Evolutionary conservation across 1,140 invertebrate species (phyloP), one percentile per base, ranked within the genome.

Genomic region (Brachionus angularis): DNA sequence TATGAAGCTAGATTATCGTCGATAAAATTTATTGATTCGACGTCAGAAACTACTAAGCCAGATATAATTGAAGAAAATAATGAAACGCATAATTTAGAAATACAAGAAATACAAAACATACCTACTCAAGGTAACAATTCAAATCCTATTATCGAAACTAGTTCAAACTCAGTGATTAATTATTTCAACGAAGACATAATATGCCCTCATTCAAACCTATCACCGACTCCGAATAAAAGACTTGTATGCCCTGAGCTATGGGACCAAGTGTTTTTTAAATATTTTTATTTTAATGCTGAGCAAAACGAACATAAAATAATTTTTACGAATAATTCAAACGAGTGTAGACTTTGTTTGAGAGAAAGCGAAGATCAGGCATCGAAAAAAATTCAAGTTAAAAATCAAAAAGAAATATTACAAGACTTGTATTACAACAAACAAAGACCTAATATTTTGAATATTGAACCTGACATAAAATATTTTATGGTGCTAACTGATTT

Each of bases 1-100:
- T 72, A 77, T 2, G 55, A 74, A 31, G 46, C 72, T 39, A 27
- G 34, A 25, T 36, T 58, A 23, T 34, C 53, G 1, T 58, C 53
- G 36, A 36, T 4, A 8, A 58, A 58, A 21, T 58, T 58, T 58
- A 34, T 36, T 23, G 53, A 58, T n/a, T 29, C n/a, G n/a, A n/a
- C n/a, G 21, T 16, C 34, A 23, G 53, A 58, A 1, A 8, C 10
- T 14, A 3, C 33, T 14, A 58, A 58, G 21, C 53, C 34, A 12
- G 53, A 58, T 14, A 42, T 58, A 58, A 58, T 58, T 2, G 53
- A 58, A 39, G 53, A 58, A 12, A 16, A 31, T 4, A 39, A 39
- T 39, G 53, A 33, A n/a, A 21, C 29, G 52, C 23, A 25, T 42
- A 31, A 58, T 5, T 39, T 39, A 25, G 53, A 58, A 14, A 33